Conservation (phyloP, 2,797 vertebrate genomes). For the Mastacembelus armatus region DNA sequence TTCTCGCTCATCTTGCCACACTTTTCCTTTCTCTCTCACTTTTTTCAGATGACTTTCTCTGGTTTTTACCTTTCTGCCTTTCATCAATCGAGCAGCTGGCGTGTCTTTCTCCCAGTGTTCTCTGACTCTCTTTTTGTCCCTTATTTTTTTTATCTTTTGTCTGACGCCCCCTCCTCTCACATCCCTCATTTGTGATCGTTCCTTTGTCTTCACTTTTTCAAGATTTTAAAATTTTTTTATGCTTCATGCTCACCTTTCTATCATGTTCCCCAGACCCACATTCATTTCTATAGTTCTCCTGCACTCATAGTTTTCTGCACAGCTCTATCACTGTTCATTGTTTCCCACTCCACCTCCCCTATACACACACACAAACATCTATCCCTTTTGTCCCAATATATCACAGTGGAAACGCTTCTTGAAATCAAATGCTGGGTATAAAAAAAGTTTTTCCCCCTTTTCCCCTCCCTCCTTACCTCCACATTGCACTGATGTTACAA, state of each 20-base stretch:
- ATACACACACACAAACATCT: constrained; percentile 1
- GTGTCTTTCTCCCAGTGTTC: constrained; percentile 23
- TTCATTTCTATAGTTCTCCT: constrained; percentile 30
- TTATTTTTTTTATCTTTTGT: constrained; percentile 39
- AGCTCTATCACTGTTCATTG: constrained; percentile 37
- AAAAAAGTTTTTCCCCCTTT: constrained; percentile 58
- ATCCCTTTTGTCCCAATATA: constrained; percentile 28
- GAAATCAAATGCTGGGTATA: constrained; percentile 65
- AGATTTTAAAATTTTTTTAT: constrained; percentile 39
- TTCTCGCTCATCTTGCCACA: constrained; percentile 21
- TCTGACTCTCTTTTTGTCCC: constrained; percentile 18
- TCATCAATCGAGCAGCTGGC: constrained; percentile 30
- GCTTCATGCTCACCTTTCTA: constrained; percentile 38
- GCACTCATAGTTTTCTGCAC: constrained; percentile 45
- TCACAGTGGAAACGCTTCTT: constrained; percentile 60
- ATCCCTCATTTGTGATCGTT: constrained; percentile 53
- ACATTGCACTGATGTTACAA: constrained; percentile 60
- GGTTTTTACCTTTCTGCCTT: constrained; percentile 44
- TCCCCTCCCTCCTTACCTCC: constrained; percentile 31
- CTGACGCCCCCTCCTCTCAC: constrained; percentile 24
- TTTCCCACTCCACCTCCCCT: constrained; percentile 12
- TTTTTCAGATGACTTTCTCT: constrained; percentile 35
- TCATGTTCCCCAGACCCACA: constrained; percentile 46
- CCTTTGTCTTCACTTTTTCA: constrained; percentile 58
- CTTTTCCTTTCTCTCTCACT: constrained; percentile 15